Evolutionary conservation across 2,113 vertebrate genomes (phyloP).

Genomic region (Oriolus oriolus): DNA sequence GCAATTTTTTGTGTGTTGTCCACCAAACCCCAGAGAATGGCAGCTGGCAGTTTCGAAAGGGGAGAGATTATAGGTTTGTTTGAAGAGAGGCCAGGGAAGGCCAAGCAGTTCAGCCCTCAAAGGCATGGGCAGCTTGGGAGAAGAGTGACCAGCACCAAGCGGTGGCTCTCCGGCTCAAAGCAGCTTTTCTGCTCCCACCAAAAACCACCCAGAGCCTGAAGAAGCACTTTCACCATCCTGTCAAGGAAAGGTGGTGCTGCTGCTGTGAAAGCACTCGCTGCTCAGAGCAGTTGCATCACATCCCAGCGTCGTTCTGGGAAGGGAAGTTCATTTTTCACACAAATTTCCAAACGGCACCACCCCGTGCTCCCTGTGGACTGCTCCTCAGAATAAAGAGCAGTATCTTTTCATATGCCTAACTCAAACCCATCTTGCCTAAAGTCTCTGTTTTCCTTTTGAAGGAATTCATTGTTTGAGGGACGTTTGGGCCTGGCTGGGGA

Average conservation of each 20-base stretch:
- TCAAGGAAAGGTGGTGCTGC: neutral
- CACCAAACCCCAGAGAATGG: neutral
- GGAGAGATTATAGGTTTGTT: neutral
- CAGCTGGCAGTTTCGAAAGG: neutral
- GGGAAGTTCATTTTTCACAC: neutral
- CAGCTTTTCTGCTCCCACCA: neutral
- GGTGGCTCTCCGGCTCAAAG: neutral
- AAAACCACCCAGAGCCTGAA: neutral
- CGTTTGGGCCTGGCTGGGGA: accelerated
- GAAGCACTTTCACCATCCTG: neutral
- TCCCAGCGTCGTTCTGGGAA: neutral
- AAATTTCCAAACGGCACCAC: neutral
- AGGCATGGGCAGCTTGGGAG: neutral
- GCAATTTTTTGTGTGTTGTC: neutral
- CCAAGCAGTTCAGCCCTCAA: neutral
- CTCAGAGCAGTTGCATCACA: neutral
- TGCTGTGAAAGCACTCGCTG: accelerated
- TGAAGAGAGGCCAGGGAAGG: neutral
- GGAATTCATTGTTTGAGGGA: neutral
- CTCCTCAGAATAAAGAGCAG: neutral
- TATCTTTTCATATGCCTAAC: neutral
- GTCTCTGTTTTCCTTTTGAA: neutral
- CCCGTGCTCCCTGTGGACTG: neutral
- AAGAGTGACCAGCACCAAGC: neutral
- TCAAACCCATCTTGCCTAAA: neutral